Base-by-base conservation (phyloP, 2,113 vertebrate species). In the Microcebus ravelobensis region DNA sequence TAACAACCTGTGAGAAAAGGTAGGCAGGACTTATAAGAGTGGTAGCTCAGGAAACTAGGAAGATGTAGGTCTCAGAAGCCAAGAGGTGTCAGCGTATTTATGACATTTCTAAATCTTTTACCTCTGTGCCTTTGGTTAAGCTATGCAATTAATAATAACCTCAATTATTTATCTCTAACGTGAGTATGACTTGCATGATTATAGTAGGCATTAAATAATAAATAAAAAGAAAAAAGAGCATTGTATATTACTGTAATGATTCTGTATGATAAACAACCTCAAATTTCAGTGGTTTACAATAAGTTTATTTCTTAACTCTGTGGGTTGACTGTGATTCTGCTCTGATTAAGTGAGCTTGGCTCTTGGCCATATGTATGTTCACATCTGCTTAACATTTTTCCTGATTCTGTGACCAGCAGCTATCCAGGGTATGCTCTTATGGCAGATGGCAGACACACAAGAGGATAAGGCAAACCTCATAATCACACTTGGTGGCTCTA, bases 391-490 rank as follows among this genome's bases (percentile, higher is more conserved):
- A 86, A 57, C 48, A 65, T 31, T 23, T 89, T 91, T 92, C 39
- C 34, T 93, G 57, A 59, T 95, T 91, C 68, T 70, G 50, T 94
- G 83, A 95, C 55, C 87, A 63, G 61, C 15, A 92, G n/a, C 42
- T 34, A 82, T 63, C 31, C n/a, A 68, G 42, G 42, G 27, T 74
- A 77, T 76, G 21, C 84, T 85, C 42, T 55, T 31, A 68, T 8
- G 13, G 15, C 67, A 95, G 67, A 57, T 91, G 83, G 42, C 4
- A 74, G 42, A 50, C 93, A 36, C 42, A 11, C 39, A 68, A 73
- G 3, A 70, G 27, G 25, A 67, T 36, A 91, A 94, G 59, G 61
- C 31, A 91, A 91, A 63, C 21, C 77, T 83, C 5, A 42, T 29
- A 80, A 91, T 39, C n/a, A 65, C 20, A 65, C 39, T 52, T 93